Percentiles rank a stretch among this genome's conserved stretches.
phyloP scores from a whole-genome alignment of 2,888 invertebrate species.

The Drosophila borealis region DNA sequence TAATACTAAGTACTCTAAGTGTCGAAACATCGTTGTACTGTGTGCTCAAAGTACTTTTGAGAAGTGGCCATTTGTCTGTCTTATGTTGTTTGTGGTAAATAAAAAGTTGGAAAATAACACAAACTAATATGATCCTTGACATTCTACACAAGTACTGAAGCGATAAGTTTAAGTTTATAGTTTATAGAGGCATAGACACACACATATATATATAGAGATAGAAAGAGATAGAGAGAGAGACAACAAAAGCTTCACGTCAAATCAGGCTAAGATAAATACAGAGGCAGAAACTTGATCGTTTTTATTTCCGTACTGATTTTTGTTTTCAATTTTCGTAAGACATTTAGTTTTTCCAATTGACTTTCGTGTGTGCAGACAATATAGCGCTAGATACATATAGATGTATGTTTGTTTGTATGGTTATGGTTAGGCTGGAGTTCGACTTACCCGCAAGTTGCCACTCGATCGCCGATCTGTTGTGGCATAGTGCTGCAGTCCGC shows the following conservation, averaged over 20 bases:
- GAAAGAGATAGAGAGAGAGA: constrained; percentile 67
- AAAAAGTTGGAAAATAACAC: constrained; percentile 3
- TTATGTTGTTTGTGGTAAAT: constrained; percentile 15
- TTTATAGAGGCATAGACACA: constrained; percentile 41
- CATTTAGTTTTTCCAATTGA: constrained; percentile 8
- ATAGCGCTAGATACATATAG: constrained; percentile 42
- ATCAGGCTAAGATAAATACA: constrained; percentile 62
- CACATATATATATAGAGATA: constrained; percentile 15
- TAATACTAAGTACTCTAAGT: constrained; percentile 35
- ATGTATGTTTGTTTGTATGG: constrained; percentile 9
- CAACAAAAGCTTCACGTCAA: constrained; percentile 84
- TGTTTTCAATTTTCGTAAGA: constrained; percentile 5
- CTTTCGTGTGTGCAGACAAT: constrained; percentile 52
- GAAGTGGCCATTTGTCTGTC: constrained; percentile 25
- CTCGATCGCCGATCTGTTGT: constrained; percentile 85
- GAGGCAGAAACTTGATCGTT: constrained; percentile 34
- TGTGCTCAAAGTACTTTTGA: constrained; percentile 52
- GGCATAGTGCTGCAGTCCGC: constrained; percentile 85
- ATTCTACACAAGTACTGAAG: constrained; percentile 44
- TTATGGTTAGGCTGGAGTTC: constrained; percentile 6
- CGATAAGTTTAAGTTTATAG: constrained; percentile 21
- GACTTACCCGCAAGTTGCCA: constrained; percentile 84
- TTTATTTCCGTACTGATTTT: constrained; percentile 12
- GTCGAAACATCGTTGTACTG: constrained; percentile 50
- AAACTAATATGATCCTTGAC: constrained; percentile 29